Conservation (phyloP, 2,888 invertebrate species). For the Epistrophe eligans region DNA sequence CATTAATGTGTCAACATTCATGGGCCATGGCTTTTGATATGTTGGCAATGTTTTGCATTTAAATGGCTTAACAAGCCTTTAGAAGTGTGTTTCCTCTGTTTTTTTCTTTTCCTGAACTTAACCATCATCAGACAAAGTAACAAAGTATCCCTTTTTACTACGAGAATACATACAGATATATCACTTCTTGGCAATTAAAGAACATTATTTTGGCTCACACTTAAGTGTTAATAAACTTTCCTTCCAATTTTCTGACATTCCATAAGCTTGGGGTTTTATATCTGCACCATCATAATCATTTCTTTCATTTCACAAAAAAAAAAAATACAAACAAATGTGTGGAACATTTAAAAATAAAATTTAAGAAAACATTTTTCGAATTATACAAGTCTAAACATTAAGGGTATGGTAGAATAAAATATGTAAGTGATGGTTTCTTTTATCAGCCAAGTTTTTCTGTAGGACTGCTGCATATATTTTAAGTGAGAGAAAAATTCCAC, state of each 20-base stretch:
- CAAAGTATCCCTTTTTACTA: slow-evolving; percentile 14
- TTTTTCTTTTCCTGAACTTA: neutral
- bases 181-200: slow-evolving; percentile 21
- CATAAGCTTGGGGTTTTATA: slow-evolving; percentile 53
- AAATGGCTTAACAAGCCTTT: slow-evolving; percentile 3
- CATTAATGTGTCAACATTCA: slow-evolving; percentile 21
- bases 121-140: neutral
- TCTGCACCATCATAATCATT: slow-evolving; percentile 16
- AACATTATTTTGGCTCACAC: slow-evolving; percentile 32
- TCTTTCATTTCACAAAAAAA: neutral
- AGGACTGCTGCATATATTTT: neutral
- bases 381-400: slow-evolving; percentile 14
- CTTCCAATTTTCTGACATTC: slow-evolving; percentile 25
- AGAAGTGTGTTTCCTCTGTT: neutral
- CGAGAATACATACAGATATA: neutral
- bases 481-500: neutral
- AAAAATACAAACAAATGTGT: neutral
- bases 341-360: slow-evolving; percentile 17
- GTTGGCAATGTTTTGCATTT: slow-evolving; percentile 22
- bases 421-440: neutral
- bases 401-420: neutral
- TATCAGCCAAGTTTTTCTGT: neutral
- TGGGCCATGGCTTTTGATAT: neutral
- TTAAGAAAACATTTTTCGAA: neutral
- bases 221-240: slow-evolving; percentile 56